Conservation (phyloP, 2,113 vertebrate species). For the rabbit (Oryctolagus cuniculus) region DNA sequence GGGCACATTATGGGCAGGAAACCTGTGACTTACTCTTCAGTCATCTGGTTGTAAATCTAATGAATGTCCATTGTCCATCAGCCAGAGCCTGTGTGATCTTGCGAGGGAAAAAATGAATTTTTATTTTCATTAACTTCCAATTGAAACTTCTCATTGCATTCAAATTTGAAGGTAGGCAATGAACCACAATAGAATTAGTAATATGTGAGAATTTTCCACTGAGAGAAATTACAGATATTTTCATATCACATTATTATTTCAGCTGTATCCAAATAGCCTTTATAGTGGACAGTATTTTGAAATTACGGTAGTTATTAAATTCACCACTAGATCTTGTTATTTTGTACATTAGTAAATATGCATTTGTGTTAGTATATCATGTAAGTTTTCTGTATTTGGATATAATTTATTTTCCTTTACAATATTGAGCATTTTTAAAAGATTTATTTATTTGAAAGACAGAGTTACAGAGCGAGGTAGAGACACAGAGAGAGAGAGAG, state of each 20-base stretch:
- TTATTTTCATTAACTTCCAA: slow-evolving; percentile 51
- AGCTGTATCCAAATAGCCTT: background rate
- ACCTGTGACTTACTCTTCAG: background rate
- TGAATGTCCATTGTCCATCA: background rate
- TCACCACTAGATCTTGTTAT: slow-evolving; percentile 21
- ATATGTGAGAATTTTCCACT: background rate
- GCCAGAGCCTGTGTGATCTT: background rate
- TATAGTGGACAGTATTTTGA: background rate
- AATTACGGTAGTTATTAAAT: slow-evolving; percentile 29
- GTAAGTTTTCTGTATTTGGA: background rate
- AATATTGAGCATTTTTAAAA: background rate
- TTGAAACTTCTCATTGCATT: slow-evolving; percentile 67
- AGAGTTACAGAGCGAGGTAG: too few relatives aligned
- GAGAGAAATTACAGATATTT: slow-evolving; percentile 53
- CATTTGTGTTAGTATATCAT: slow-evolving; percentile 21
- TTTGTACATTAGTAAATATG: slow-evolving; percentile 13
- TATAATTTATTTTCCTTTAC: slow-evolving; percentile 22
- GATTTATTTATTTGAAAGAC: too few relatives aligned
- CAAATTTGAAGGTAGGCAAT: slow-evolving; percentile 16
- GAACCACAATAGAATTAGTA: slow-evolving; percentile 28
- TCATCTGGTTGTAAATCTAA: background rate
- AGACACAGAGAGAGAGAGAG: too few relatives aligned
- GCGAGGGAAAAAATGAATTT: slow-evolving; percentile 35
- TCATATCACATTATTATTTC: background rate
- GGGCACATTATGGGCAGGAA: background rate